Evolutionary conservation across 2,797 vertebrate genomes (phyloP).

Genomic region (Miichthys miiuy): DNA sequence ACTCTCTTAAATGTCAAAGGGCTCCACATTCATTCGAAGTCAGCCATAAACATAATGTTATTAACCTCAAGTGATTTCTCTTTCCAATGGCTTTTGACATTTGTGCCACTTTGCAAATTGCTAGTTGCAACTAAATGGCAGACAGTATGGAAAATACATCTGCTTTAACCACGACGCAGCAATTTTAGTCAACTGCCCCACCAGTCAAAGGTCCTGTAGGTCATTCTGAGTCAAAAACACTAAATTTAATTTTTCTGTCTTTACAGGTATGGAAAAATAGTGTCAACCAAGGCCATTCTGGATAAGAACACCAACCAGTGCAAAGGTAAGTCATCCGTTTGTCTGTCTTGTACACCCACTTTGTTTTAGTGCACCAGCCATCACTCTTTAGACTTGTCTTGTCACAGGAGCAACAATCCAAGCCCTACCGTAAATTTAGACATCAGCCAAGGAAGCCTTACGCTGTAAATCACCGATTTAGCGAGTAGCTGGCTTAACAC

Average conservation of each 20-base stretch:
- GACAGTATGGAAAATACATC: constrained; percentile 46
- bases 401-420: constrained; percentile 36
- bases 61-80: constrained; percentile 77
- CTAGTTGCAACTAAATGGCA: constrained; percentile 58
- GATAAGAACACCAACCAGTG: constrained; percentile 99
- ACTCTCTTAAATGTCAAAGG: constrained; percentile 78
- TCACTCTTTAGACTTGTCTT: constrained; percentile 40
- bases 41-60: constrained; percentile 74
- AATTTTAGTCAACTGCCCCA: constrained; percentile 32
- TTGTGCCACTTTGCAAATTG: constrained; percentile 74
- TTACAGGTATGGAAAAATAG: constrained; percentile 96
- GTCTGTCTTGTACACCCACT: constrained; percentile 11
- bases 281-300: constrained; percentile 98
- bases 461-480: constrained; percentile 57
- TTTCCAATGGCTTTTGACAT: constrained; percentile 73
- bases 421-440: constrained; percentile 50
- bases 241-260: constrained; percentile 57
- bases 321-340: constrained; percentile 89
- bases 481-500: constrained; percentile 25
- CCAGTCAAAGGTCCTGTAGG: constrained; percentile 20
- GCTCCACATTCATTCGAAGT: constrained; percentile 67
- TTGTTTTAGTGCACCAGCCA: constrained; percentile 34
- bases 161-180: constrained; percentile 25
- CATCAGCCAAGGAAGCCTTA: constrained; percentile 44
- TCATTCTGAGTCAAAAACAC: constrained; percentile 18